phyloP scores from a whole-genome alignment of 2,888 invertebrate species.

The Acanthosepion esculentum region DNA sequence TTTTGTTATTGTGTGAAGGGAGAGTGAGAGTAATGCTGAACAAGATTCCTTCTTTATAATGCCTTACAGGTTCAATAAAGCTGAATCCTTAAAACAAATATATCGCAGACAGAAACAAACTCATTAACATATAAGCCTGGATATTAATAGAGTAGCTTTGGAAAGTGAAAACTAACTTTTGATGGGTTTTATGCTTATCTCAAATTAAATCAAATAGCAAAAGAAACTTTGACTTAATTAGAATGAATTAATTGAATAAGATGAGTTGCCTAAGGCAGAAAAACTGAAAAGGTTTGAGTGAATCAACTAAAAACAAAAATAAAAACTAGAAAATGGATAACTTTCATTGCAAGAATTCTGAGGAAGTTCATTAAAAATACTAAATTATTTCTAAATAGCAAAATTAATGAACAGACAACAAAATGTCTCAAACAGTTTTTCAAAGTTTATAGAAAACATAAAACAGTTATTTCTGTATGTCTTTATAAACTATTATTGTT shows the following conservation, averaged over 20 bases:
- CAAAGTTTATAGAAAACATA: background rate
- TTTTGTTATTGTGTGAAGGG: too few species aligned
- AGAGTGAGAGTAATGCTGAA: too few species aligned
- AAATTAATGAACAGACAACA: background rate
- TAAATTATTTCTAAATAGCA: background rate
- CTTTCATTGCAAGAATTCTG: background rate
- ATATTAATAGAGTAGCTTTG: too few species aligned
- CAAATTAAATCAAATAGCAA: background rate
- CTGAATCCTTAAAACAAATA: background rate
- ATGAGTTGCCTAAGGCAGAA: background rate
- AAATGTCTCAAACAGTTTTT: background rate
- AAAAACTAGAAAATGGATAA: background rate
- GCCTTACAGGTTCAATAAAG: background rate
- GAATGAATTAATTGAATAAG: background rate
- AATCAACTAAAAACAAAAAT: background rate
- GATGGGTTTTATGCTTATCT: background rate
- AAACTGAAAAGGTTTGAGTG: background rate
- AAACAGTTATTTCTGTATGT: background rate
- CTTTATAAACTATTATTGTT: background rate
- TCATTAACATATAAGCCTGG: too few species aligned
- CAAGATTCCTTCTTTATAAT: too few species aligned
- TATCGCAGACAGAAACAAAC: too few species aligned
- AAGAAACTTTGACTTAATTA: too few species aligned
- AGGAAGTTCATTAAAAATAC: background rate
- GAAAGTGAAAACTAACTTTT: background rate